Base-by-base conservation (phyloP, 1,140 invertebrate genomes). In the Eumaeus atala region DNA sequence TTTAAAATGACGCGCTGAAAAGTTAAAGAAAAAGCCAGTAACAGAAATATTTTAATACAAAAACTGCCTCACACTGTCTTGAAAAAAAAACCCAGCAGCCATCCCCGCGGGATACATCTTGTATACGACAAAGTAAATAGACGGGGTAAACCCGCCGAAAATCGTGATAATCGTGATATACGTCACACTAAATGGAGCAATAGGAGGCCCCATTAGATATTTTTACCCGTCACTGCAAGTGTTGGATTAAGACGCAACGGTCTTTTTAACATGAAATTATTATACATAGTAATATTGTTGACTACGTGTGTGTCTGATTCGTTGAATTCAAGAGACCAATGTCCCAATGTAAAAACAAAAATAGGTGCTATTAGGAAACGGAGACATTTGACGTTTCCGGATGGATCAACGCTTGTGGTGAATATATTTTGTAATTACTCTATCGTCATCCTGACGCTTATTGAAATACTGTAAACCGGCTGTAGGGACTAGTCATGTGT, bases 321-420 rank as follows among this genome's bases (percentile, higher is more conserved):
- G 16, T 42, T 54, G n/a, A 70, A 59, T 42, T 52, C 36, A 17
- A 64, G 60, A 12, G 40, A 66, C 35, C 49, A 64, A 1, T 84
- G 82, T 58, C 67, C 72, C 0, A 82, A 82, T 69, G 64, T 75
- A 37, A 86, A 68, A 34, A 67, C 70, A 0, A 53, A 65, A 1
- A 38, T 80, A 9, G 56, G 54, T 12, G 48, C 38, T 0, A 58
- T 77, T 36, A 85, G 89, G 49, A 89, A 86, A 52, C 89, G 81
- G 57, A 77, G 91, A 53, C 81, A 89, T 51, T 64, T 92, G 9
- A 77, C 72, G 9, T 91, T 91, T 74, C 90, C 91, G 5, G 88
- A 89, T 56, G 89, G 89, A 37, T 90, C 87, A 59, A 74, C 76
- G 56, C 80, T 91, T 51, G 83, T 90, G 54, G 91, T 91, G 73